Base-by-base conservation (phyloP, 2,797 vertebrate species). In the Masticophis lateralis region DNA sequence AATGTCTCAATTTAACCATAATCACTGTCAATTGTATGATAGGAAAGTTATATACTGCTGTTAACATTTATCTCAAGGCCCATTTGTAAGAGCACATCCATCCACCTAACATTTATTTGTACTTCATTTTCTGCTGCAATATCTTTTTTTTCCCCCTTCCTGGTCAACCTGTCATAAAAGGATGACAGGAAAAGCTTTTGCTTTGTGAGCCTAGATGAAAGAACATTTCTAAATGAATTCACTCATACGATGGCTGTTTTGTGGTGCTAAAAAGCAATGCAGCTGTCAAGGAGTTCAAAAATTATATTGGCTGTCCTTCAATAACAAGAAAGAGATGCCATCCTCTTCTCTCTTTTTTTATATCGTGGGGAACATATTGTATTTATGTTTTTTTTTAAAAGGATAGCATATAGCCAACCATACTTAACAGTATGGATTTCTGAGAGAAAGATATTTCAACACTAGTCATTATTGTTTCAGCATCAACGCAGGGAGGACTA, bases 201-300 rank as follows among this genome's bases (percentile, higher is more conserved):
- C 97, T 97, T 96, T 97, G 95, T 92, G 93, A 93, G 94, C 92
- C 91, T 92, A 94, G 94, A 96, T 95, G 94, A 97, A 97, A 96
- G 95, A 97, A 94, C 92, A 94, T 97, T 97, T 98, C 95, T 96
- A 95, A 96, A 96, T 95, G 94, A 97, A 97, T 92, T 92, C 90
- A 14, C 94, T 22, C 61, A 95, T 96, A 97, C 97, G 94, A 93
- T 60, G 95, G 93, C 94, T 93, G 95, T 95, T 96, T 96, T 93
- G 90, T 93, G 92, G 95, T 95, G 95, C 94, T 96, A 95, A 97
- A 83, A 97, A 97, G 97, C 97, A 97, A 97, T 96, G 96, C 97
- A 98, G 88, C 97, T 97, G 97, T 98, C 97, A 98, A 88, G 94
- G 97, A 97, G 94, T 97, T 97, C 95, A 97, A 96, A 98, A 97